These are phyloP conservation scores for Hippocampus abdominalis DNA, from an alignment of 2,113 vertebrate genomes.

Conservation along the genomic window DNA sequence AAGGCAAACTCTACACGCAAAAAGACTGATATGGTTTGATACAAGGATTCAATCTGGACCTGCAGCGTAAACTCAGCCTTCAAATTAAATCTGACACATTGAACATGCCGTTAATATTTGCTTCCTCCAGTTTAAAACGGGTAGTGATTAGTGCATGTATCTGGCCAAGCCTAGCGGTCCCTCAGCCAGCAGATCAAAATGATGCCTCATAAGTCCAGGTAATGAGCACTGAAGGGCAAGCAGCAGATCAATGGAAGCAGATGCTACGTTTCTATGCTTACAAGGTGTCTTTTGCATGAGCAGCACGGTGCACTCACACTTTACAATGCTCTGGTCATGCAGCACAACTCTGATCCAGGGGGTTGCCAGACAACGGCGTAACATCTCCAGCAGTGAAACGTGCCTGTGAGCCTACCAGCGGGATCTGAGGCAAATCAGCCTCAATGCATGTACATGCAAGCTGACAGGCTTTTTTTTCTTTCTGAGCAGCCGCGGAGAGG, in stretches of 20 bases:
- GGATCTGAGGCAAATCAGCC: conserved; percentile 63
- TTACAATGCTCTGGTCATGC: conserved; percentile 21
- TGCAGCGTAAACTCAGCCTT: not conserved
- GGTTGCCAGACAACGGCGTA: conserved; percentile 58
- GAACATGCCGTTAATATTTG: conserved; percentile 24
- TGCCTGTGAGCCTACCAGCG: conserved; percentile 48
- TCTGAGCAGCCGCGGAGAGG: conserved; percentile 31
- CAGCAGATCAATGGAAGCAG: conserved; percentile 24
- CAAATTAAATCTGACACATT: conserved; percentile 4
- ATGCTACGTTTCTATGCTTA: conserved; percentile 26
- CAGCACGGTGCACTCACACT: conserved; percentile 3
- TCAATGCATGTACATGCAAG: conserved; percentile 59
- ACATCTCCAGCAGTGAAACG: conserved; percentile 63
- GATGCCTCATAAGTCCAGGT: conserved; percentile 38
- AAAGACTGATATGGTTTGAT: no score
- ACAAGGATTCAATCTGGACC: not conserved
- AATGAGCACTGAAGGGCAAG: conserved; percentile 29
- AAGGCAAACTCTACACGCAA: no score
- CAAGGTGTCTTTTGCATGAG: conserved; percentile 28
- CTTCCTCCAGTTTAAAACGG: conserved; percentile 25
- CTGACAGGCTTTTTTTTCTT: conserved; percentile 47
- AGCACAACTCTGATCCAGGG: conserved; percentile 35
- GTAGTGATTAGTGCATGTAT: conserved; percentile 18
- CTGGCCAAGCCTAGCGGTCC: not conserved
- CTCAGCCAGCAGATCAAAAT: conserved; percentile 41